Percentiles rank a stretch among this genome's conserved stretches.
phyloP scores from a whole-genome alignment of 1,140 invertebrate species.

The Linepithema humile region DNA sequence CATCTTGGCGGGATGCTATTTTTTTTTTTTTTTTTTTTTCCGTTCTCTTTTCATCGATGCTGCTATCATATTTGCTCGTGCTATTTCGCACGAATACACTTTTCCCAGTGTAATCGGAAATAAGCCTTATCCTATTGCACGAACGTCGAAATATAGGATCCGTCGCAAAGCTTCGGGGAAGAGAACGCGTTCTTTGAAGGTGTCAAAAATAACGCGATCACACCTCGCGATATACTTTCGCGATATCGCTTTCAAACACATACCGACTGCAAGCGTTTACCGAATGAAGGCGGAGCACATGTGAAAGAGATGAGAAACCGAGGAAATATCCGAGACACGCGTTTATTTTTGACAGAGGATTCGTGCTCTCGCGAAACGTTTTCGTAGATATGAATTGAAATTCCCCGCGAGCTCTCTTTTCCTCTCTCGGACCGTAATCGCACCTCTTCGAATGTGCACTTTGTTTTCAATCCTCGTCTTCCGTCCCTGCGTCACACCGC shows the following conservation, averaged over 20 bases:
- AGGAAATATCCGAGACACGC: conserved; percentile 31
- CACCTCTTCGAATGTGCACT: conserved; percentile 39
- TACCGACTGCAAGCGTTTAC: background rate
- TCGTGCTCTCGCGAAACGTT: conserved; percentile 45
- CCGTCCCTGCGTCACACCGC: background rate
- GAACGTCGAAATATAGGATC: background rate
- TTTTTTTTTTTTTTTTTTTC: background rate
- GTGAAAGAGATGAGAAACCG: background rate
- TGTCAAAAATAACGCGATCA: conserved; percentile 38
- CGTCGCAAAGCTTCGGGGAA: background rate
- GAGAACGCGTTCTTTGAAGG: background rate
- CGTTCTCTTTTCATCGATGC: no score
- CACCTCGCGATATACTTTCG: background rate
- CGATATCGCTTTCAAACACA: conserved; percentile 46
- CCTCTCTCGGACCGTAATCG: conserved; percentile 55
- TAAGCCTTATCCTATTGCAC: background rate
- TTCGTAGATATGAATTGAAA: conserved; percentile 59
- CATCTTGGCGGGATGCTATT: background rate
- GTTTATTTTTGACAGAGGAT: conserved; percentile 50
- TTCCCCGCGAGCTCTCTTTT: conserved; percentile 32
- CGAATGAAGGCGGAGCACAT: background rate
- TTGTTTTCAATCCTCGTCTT: conserved; percentile 31
- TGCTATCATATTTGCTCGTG: background rate
- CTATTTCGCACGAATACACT: background rate
- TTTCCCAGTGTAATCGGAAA: background rate